Evolutionary conservation across 2,888 invertebrate genomes (phyloP), one percentile per base, ranked within the genome.

Genomic region (Syritta pipiens): DNA sequence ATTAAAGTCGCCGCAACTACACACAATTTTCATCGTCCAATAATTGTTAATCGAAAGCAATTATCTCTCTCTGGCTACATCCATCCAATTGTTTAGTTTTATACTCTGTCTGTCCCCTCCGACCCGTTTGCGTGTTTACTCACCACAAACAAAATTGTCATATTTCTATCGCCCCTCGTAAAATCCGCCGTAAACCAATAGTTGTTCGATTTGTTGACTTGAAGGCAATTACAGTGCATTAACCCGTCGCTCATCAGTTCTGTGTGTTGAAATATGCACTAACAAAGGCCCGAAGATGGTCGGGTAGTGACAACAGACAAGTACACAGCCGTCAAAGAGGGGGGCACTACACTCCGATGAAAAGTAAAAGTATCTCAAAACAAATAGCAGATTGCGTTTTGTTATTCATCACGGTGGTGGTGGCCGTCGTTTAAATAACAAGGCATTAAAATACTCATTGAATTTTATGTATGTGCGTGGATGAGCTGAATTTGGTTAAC

Each of bases 201-300:
- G 65, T 77, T 77, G 72, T 72, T 77, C 72, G 60, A 77, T 77
- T 65, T 77, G 72, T 77, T 72, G 72, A 77, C 60, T 46, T 60
- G 65, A 71, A 53, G 55, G 57, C 55, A 77, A 77, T 77, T 72
- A 72, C 40, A 77, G 77, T 72, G 42, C 77, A 77, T 77, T 77
- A 77, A 77, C 77, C 72, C 71, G 30, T 57, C 57, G 20, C 35
- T 30, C 40, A 55, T 59, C 55, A 63, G 20, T 6, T 46, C 46
- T 44, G 24, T 62, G 48, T 55, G 42, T 76, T 42, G 44, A 42
- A 49, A 32, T 49, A 51, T 42, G 37, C 32, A n/a, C 19, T 26
- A 19, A 22, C 51, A 24, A 53, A 37, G 12, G 10, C 17, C 10
- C 35, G n/a, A 12, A 6, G 20, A 40, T 7, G 7, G 24, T 1